A percentile compares a stretch with the other conserved stretches of the same genome.
These are phyloP conservation scores for Caenorhabditis japonica DNA, from an alignment of 2,888 invertebrate species.

Conservation along the genomic window DNA sequence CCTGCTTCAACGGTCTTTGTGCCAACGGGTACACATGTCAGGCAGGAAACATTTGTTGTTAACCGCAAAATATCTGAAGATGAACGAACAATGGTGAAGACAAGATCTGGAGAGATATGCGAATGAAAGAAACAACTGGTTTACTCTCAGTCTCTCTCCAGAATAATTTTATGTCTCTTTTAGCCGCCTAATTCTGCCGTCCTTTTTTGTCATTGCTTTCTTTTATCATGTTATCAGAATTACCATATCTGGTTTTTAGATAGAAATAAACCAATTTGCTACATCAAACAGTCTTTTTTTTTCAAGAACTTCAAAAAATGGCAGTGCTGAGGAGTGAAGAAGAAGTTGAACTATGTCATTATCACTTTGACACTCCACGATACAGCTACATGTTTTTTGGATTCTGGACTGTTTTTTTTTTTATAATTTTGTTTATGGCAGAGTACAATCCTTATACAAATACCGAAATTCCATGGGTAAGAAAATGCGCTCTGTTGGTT, in stretches of 20 bases:
- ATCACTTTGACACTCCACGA: slow-evolving; percentile 30
- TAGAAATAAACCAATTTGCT: no score
- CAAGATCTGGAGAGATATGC: slow-evolving; percentile 18
- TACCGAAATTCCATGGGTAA: slow-evolving; percentile 36
- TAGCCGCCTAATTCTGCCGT: slow-evolving; percentile 7
- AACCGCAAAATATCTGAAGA: slow-evolving; percentile 6
- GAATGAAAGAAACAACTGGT: slow-evolving; percentile 33
- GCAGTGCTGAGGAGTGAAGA: slow-evolving; percentile 21
- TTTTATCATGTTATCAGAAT: slow-evolving; percentile 14
- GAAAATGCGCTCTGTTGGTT: no score
- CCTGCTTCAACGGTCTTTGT: slow-evolving; percentile 68
- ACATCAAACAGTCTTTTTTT: no score
- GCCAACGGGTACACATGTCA: slow-evolving; percentile 50
- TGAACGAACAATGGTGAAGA: slow-evolving; percentile 9
- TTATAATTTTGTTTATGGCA: slow-evolving; percentile 16
- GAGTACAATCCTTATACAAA: slow-evolving; percentile 24
- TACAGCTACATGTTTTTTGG: slow-evolving; percentile 33
- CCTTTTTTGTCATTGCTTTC: background rate
- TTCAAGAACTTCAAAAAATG: slow-evolving; percentile 12
- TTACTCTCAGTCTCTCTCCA: slow-evolving; percentile 4
- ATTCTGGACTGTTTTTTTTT: slow-evolving; percentile 39
- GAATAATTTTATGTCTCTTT: slow-evolving; percentile 21
- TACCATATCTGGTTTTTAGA: background rate
- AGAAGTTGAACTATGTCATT: slow-evolving; percentile 40
- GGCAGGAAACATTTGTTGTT: slow-evolving; percentile 69